These are phyloP conservation scores for Heteronetta atricapilla DNA, from an alignment of 2,113 vertebrate genomes.

Conservation along the genomic window DNA sequence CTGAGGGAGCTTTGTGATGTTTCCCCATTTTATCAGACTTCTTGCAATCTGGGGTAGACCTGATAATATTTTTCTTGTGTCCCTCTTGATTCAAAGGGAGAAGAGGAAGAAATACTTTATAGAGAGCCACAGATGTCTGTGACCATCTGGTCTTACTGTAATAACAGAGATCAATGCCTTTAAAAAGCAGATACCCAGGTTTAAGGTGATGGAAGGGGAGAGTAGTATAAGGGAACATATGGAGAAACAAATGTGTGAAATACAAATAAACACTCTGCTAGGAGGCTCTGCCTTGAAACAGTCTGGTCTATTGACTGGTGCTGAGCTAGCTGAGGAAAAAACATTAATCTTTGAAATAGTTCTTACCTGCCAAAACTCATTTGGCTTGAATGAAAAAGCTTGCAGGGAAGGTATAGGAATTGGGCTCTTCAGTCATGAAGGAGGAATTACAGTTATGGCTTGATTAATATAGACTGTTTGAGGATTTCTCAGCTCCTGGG, in stretches of 20 bases:
- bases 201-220: slow-evolving; percentile 17
- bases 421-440: background rate
- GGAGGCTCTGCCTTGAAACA: background rate
- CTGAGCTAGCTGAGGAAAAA: background rate
- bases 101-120: background rate
- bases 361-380: background rate
- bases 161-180: background rate
- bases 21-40: background rate
- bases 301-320: background rate
- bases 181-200: background rate
- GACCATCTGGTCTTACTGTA: slow-evolving; percentile 17
- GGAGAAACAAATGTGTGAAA: slow-evolving; percentile 22
- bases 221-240: background rate
- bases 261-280: background rate
- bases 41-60: background rate
- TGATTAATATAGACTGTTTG: background rate
- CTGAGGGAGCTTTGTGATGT: background rate
- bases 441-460: background rate
- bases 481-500: background rate
- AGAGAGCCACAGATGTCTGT: background rate
- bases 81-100: background rate
- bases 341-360: background rate
- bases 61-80: background rate
- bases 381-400: background rate
- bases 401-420: background rate